These are phyloP conservation scores for Isoperla grammatica DNA, from an alignment of 2,888 invertebrate species.

Conservation along the genomic window DNA sequence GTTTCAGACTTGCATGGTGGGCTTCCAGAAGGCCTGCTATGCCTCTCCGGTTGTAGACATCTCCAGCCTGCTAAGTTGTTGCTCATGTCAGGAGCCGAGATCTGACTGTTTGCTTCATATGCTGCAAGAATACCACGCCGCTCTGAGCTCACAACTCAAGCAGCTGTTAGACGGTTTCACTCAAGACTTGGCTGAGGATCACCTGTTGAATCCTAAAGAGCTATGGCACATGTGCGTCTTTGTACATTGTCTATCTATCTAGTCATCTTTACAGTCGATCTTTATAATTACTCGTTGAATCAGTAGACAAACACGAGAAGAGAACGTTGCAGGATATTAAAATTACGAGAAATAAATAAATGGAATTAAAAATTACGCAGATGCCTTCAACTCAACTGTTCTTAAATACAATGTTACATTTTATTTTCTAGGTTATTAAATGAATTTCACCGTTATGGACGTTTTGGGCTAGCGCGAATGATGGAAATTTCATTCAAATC, in stretches of 20 bases:
- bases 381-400: too few species aligned
- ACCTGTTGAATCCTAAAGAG: slow-evolving; percentile 39
- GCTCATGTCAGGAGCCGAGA: slow-evolving; percentile 58
- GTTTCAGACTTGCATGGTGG: slow-evolving; percentile 58
- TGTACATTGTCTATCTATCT: too few species aligned
- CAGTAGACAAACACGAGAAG: too few species aligned
- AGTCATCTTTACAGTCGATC: too few species aligned
- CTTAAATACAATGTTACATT: too few species aligned
- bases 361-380: too few species aligned
- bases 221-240: slow-evolving; percentile 53
- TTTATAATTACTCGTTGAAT: too few species aligned
- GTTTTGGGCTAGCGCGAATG: too few species aligned
- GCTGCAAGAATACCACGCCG: slow-evolving; percentile 55
- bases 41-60: slow-evolving; percentile 64
- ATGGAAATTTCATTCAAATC: too few species aligned
- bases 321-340: too few species aligned
- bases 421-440: background rate
- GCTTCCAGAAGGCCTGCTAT: slow-evolving; percentile 65
- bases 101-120: slow-evolving; percentile 52
- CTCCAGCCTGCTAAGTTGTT: slow-evolving; percentile 60
- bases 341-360: too few species aligned
- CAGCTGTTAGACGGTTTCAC: slow-evolving; percentile 41
- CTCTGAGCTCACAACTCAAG: slow-evolving; percentile 52
- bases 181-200: background rate
- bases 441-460: too few species aligned